Conservation (phyloP, 2,888 invertebrate species). For the Habroteleia sp. region DNA sequence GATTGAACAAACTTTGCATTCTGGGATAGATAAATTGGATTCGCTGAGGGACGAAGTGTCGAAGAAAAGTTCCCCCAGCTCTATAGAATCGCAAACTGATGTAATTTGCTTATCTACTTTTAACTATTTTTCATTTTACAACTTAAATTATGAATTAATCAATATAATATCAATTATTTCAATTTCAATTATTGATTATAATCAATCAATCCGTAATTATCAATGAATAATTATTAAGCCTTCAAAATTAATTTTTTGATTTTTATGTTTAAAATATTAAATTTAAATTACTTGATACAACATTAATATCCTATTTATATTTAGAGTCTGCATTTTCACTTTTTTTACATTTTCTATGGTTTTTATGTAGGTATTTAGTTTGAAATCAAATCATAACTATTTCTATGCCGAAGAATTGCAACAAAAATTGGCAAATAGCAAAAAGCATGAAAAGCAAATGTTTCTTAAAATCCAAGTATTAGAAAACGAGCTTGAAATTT, state of each 20-base stretch:
- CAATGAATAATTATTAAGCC: no score
- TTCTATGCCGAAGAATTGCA: conserved; percentile 64
- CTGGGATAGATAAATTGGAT: conserved; percentile 48
- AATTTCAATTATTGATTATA: background rate
- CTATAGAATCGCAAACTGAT: conserved; percentile 37
- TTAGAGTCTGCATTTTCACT: no score
- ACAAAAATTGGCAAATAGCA: conserved; percentile 63
- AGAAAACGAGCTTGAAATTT: conserved; percentile 69
- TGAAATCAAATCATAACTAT: conserved; percentile 1
- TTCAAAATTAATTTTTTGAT: no score
- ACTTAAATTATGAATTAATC: background rate
- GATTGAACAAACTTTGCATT: conserved; percentile 66
- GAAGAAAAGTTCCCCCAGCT: conserved; percentile 40
- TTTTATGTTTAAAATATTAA: background rate
- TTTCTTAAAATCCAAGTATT: conserved; percentile 68
- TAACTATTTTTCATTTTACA: background rate
- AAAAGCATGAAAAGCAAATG: conserved; percentile 66
- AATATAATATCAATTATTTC: conserved; percentile 6
- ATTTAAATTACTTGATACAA: no score
- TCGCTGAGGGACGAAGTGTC: conserved; percentile 68
- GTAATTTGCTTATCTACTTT: no score
- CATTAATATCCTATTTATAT: no score
- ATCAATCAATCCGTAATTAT: no score
- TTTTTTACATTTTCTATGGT: no score
- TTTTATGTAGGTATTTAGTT: conserved; percentile 2